Evolutionary conservation across 2,113 vertebrate genomes (phyloP).

Genomic region (Acanthisitta chloris): DNA sequence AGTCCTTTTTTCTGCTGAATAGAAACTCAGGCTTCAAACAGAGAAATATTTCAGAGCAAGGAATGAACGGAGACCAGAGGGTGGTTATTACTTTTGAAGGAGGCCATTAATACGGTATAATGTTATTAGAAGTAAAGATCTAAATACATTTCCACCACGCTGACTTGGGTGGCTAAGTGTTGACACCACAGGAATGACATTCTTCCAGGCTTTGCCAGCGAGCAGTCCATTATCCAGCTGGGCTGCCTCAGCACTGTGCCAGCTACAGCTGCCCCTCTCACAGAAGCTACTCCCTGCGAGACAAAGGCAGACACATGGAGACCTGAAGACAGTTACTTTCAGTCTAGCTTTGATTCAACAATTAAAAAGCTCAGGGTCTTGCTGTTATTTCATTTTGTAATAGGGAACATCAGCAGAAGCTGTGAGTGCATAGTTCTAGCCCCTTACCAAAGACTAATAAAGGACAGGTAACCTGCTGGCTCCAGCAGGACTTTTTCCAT

Average conservation of each 20-base stretch:
- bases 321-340: not conserved
- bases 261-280: not conserved
- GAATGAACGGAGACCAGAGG: not conserved
- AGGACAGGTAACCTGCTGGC: not conserved
- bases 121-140: not conserved
- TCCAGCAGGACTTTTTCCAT: not conserved
- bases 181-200: not conserved
- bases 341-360: not conserved
- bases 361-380: not conserved
- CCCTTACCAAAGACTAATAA: not conserved
- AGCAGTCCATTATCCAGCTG: not conserved
- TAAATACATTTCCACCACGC: not conserved
- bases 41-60: not conserved
- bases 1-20: not conserved
- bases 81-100: not conserved
- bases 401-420: not conserved
- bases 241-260: not conserved
- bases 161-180: not conserved
- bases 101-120: not conserved
- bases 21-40: constrained; percentile 14
- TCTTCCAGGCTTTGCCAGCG: not conserved
- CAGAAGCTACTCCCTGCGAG: not conserved
- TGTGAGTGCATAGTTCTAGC: accelerated
- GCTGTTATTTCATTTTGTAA: not conserved
- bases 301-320: not conserved